Evolutionary conservation across 2,888 invertebrate genomes (phyloP), one percentile per base, ranked within the genome.

Genomic region (Pantelozetes paolii): DNA sequence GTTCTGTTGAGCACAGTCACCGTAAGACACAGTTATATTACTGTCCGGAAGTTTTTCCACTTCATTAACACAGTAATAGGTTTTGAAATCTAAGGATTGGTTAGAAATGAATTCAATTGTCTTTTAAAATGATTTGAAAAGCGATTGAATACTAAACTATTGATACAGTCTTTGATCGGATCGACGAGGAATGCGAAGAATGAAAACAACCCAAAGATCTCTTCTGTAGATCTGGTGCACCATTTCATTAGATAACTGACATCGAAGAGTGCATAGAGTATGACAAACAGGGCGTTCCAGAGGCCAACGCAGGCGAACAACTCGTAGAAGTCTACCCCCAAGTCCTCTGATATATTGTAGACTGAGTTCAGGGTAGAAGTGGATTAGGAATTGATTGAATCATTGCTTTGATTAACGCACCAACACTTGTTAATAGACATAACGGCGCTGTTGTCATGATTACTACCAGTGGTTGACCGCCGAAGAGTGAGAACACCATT

Each of bases 121-220:
- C 20, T n/a, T n/a, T 48, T 11, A n/a, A 48, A 48, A 6, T n/a
- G 20, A 48, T n/a, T n/a, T 20, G 20, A 48, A 48, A 9, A 48
- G 2, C 2, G 28, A n/a, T n/a, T n/a, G n/a, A n/a, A n/a, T n/a
- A 57, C 57, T 28, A 2, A 28, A 57, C 57, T 57, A 5, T 57
- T 28, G 13, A 59, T 20, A 40, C 71, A 64, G 32, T 76, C 76
- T 62, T 75, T 75, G 20, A 74, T 57, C 1, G 82, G 82, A 79
- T 85, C 85, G 54, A 84, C 83, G 30, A 83, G 81, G 78, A 85
- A 84, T n/a, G 84, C 84, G 75, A 85, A 82, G 15, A 84, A 83
- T 54, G 85, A 84, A 79, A 85, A 85, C 30, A 85, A 76, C 2
- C 84, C 83, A 79, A 85, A 85, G 77, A 85, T 84, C 78, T 85